These are phyloP conservation scores for Venustaconcha ellipsiformis DNA, from an alignment of 1,140 invertebrate species.

Conservation along the genomic window DNA sequence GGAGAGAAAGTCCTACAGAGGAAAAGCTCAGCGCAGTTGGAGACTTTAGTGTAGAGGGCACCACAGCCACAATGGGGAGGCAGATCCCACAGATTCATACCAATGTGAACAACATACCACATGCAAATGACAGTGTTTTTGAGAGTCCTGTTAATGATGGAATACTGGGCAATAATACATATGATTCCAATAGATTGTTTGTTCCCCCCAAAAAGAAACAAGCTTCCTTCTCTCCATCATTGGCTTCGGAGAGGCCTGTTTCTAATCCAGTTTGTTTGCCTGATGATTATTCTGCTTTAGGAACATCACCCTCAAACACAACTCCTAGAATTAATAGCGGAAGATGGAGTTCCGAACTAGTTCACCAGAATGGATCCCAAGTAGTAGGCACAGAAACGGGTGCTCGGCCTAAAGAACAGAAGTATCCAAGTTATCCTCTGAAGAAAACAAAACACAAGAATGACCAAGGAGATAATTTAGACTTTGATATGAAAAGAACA, in stretches of 20 bases:
- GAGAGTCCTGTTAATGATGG: constrained; percentile 9
- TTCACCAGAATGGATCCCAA: neutral
- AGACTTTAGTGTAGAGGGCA: too few relatives aligned
- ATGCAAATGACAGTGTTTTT: constrained; percentile 26
- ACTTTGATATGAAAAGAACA: neutral
- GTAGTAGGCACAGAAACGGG: constrained; percentile 2
- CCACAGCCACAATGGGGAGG: too few relatives aligned
- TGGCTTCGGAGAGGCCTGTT: constrained; percentile 5
- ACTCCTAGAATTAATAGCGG: neutral
- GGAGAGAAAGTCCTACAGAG: too few relatives aligned
- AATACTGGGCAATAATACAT: neutral
- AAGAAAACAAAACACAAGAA: neutral
- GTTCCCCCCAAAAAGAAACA: constrained; percentile 30
- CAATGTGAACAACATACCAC: neutral
- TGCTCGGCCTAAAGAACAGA: constrained; percentile 12
- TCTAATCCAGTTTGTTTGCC: neutral
- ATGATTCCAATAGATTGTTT: constrained; percentile 21
- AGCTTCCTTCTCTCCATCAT: constrained; percentile 9
- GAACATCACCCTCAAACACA: neutral
- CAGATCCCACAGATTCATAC: too few relatives aligned
- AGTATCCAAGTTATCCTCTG: neutral
- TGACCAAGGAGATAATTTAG: neutral
- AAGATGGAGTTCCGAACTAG: constrained; percentile 10
- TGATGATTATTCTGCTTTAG: neutral
- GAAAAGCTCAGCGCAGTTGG: too few relatives aligned